Conservation (phyloP, 1,140 invertebrate species). For the Lepidurus arcticus region DNA sequence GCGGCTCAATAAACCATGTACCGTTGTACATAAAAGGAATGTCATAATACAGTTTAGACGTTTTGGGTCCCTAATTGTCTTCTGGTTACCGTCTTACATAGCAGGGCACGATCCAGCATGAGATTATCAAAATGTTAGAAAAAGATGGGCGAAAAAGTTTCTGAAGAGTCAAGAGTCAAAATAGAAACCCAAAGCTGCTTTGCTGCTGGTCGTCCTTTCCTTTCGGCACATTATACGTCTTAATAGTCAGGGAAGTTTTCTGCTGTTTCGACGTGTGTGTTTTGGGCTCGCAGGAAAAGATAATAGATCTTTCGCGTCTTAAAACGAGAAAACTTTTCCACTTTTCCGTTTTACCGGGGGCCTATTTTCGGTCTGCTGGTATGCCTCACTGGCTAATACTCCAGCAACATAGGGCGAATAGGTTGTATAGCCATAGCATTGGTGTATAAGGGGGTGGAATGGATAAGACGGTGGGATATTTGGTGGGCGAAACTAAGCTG, state of each 20-base stretch:
- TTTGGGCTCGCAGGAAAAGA: neutral
- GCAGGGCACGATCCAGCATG: no score
- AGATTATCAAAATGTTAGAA: neutral
- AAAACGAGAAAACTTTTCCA: no score
- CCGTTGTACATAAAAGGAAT: no score
- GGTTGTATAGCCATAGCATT: neutral
- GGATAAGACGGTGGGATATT: constrained; percentile 13
- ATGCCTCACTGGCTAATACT: constrained; percentile 13
- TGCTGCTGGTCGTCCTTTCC: neutral
- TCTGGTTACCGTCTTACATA: no score
- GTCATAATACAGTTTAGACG: no score
- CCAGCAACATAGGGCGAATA: neutral
- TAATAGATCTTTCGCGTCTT: neutral
- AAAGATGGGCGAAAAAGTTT: neutral
- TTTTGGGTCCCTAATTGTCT: no score
- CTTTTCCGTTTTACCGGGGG: no score
- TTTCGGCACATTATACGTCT: constrained; percentile 10
- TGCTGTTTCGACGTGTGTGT: constrained; percentile 11
- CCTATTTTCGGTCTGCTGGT: neutral
- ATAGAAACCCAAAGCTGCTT: neutral
- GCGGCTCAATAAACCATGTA: no score
- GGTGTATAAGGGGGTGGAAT: constrained; percentile 15
- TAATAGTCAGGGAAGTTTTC: neutral
- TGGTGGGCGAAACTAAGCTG: constrained; percentile 20
- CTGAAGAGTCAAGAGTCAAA: neutral